phyloP scores from a whole-genome alignment of 2,888 invertebrate species.

The Tiphia femorata region DNA sequence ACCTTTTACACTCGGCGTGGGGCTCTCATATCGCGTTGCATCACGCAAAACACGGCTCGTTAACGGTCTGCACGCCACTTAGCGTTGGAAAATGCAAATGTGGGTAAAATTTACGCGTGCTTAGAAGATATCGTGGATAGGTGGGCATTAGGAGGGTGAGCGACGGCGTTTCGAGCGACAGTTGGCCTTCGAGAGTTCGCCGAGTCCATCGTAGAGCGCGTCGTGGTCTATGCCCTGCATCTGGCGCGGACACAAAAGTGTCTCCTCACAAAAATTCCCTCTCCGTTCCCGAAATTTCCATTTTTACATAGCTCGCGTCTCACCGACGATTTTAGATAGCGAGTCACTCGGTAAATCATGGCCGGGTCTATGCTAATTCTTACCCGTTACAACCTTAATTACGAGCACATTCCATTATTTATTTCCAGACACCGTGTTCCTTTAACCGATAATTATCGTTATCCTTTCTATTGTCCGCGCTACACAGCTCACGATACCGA shows the following conservation, averaged over 20 bases:
- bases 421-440: too few species aligned
- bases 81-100: constrained; percentile 50
- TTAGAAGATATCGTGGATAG: constrained; percentile 48
- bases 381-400: too few species aligned
- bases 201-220: constrained; percentile 11
- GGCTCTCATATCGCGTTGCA: too few species aligned
- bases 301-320: too few species aligned
- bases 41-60: constrained; percentile 18
- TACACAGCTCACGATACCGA: too few species aligned
- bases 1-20: too few species aligned
- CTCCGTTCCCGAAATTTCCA: neutral
- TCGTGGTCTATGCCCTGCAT: constrained; percentile 17
- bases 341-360: too few species aligned
- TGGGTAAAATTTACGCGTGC: constrained; percentile 17
- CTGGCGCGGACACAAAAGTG: constrained; percentile 10
- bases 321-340: too few species aligned
- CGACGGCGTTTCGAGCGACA: constrained; percentile 20
- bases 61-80: constrained; percentile 27
- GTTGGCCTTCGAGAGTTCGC: constrained; percentile 34
- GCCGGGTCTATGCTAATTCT: too few species aligned
- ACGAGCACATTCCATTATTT: too few species aligned
- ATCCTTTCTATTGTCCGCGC: too few species aligned
- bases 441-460: too few species aligned
- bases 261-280: neutral
- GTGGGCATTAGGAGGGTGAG: constrained; percentile 29